Conservation (phyloP, 1,140 invertebrate genomes). For the Pseudomyrmex cubaensis region DNA sequence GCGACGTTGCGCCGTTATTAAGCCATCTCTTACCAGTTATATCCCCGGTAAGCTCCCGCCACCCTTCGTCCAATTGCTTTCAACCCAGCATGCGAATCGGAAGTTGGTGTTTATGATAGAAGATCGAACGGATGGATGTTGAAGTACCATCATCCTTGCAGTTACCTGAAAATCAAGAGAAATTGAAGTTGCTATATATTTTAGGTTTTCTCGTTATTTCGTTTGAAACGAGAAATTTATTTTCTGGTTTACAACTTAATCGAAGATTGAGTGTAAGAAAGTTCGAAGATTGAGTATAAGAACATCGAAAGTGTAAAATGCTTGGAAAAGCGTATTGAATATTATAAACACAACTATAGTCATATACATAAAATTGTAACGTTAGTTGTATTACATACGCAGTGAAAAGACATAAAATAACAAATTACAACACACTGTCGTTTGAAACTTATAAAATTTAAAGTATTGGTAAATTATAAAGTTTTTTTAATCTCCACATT, state of each 20-base stretch:
- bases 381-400: too few species aligned
- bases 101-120: constrained; percentile 27
- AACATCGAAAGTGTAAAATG: too few species aligned
- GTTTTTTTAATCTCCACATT: neutral
- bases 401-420: too few species aligned
- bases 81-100: constrained; percentile 22
- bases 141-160: neutral
- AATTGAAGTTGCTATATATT: neutral
- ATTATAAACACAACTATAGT: too few species aligned
- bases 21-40: constrained; percentile 83
- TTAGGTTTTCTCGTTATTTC: neutral
- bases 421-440: too few species aligned
- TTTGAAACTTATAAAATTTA: too few species aligned
- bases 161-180: neutral
- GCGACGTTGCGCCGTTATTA: constrained; percentile 80
- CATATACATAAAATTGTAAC: too few species aligned
- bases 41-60: constrained; percentile 67
- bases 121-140: neutral
- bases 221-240: neutral
- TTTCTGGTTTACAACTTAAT: too few species aligned
- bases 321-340: too few species aligned
- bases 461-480: too few species aligned
- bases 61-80: constrained; percentile 17
- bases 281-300: too few species aligned
- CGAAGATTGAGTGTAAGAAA: too few species aligned